Evolutionary conservation across 2,113 vertebrate genomes (phyloP), one percentile per base, ranked within the genome.

Genomic region (Coptodon rendalli): DNA sequence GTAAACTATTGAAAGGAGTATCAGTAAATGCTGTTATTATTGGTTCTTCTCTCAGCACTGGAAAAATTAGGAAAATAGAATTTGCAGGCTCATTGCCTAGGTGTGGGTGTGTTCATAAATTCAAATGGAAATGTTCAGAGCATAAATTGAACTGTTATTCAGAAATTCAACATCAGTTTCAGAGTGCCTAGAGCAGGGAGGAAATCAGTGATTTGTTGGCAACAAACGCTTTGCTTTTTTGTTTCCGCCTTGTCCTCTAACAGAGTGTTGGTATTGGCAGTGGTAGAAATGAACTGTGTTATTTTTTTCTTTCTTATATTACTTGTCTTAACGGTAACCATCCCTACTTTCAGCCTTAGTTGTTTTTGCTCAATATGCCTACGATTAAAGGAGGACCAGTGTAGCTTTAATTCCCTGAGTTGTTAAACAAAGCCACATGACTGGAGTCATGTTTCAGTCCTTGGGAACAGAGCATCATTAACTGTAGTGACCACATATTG

Each of bases 371-470:
- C 81, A 84, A 86, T 54, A 87, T 59, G 82, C 36, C 43, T 11
- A 52, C 63, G 89, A 89, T 89, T 85, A 88, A 31, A 90, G 59
- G 22, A 86, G 22, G 83, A 81, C 80, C 86, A 81, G 43, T n/a
- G 84, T 80, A 89, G 80, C 88, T 93, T 87, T 83, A 81, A 78
- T 89, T 93, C 85, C 83, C 73, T 68, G 82, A 89, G 91, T 86
- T 92, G 90, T 92, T 94, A 88, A 92, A 92, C 89, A 90, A 89
- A 93, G 79, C 86, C 89, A 90, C 88, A 91, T 93, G 90, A 89
- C 83, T 16, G 29, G 85, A 89, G 90, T 94, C 92, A 34, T 17
- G 10, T 94, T 93, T 92, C 89, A 91, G 85, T 63, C 80, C 38
- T 56, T 27, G 50, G 78, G 84, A 48, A 59, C 81, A 57, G 81